phyloP scores from a whole-genome alignment of 2,797 vertebrate genomes.

The Columba guinea region DNA sequence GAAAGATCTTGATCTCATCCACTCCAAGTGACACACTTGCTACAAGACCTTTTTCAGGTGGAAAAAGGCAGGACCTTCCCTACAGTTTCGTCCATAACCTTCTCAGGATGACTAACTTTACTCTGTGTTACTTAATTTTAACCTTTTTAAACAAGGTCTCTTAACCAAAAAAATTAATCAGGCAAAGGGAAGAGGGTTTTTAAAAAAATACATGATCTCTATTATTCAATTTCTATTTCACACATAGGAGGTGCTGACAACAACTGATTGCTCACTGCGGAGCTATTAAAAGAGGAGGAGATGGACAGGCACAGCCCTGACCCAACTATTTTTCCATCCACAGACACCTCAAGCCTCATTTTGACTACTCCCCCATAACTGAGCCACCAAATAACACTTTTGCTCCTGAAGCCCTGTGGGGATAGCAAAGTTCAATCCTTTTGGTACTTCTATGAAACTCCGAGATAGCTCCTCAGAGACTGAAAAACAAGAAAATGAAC shows the following conservation, averaged over 20 bases:
- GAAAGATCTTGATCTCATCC: not conserved
- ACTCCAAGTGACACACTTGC: not conserved
- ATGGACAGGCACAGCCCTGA: not conserved
- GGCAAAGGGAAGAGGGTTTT: not conserved
- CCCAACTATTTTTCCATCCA: not conserved
- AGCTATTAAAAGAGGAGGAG: not conserved
- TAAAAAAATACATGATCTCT: too few species aligned
- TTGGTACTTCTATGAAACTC: not conserved
- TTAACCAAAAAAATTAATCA: not conserved
- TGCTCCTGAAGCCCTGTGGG: not conserved
- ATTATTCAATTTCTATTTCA: not conserved
- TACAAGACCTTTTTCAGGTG: not conserved
- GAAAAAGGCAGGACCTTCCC: not conserved
- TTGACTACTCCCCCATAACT: not conserved
- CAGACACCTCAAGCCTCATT: not conserved
- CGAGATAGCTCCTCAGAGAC: not conserved
- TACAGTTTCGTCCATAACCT: not conserved
- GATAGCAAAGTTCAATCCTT: not conserved
- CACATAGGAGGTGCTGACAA: not conserved
- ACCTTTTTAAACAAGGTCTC: not conserved
- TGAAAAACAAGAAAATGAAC: not conserved
- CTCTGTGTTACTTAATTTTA: not conserved
- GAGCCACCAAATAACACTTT: not conserved
- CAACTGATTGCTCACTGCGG: not conserved
- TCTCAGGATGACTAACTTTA: not conserved